Base-by-base conservation (phyloP, 2,888 invertebrate species). In the Corbicula japonica region DNA sequence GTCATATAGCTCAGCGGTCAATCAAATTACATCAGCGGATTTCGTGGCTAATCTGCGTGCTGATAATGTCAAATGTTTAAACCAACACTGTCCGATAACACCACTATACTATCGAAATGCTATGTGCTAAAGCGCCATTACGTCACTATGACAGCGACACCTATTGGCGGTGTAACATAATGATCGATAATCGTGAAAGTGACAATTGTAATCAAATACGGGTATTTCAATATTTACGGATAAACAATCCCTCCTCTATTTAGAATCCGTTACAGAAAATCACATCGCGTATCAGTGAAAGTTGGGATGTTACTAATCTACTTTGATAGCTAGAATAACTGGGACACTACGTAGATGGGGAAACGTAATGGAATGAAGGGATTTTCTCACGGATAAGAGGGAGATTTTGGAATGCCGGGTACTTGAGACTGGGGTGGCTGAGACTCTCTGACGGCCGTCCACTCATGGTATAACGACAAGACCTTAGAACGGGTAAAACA, bases 211-310 rank as follows among this genome's bases (percentile, higher is more conserved):
- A 82, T 82, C 82, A 76, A 68, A 76, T 78, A 69, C 75, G 10
- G 60, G 82, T 73, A 82, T 82, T 73, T 75, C 62, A 74, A 34
- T 76, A 78, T 80, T 83, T 83, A 76, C 74, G 63, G 58, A 72
- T 73, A 85, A 85, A 85, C 82, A 85, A 61, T 76, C 82, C 84
- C 82, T 76, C 82, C 84, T 85, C 74, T 72, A 56, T 76, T 78
- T 73, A 18, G 73, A 73, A 73, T 78, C 69, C 71, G 61, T 69
- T 78, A 69, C 75, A 76, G 70, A 68, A 63, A 68, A 46, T 54
- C 69, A 32, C 50, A 48, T 38, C 62, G n/a, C 63, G 38, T 78
- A 82, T 82, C 82, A 78, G 82, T 56, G 78, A 78, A 82, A 82
- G 81, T 77, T 54, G 68, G 71, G 76, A 73, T 71, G 50, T 58